Percentiles rank a stretch among this genome's conserved stretches.
phyloP scores from a whole-genome alignment of 2,113 vertebrate genomes.

The Catharus minimus region DNA sequence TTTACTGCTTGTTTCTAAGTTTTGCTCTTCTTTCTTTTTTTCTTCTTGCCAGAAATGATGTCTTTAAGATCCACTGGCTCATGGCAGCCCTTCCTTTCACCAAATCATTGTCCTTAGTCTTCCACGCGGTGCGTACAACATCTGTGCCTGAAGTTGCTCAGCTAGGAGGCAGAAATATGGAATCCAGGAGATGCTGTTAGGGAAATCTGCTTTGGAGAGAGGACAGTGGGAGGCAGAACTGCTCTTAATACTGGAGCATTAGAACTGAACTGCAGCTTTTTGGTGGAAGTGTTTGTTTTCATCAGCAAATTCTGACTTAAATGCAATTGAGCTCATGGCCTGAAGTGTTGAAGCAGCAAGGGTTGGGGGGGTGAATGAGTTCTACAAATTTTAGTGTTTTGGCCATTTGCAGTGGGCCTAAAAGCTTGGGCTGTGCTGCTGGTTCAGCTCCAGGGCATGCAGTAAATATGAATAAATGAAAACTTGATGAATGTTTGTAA shows the following conservation, averaged over 20 bases:
- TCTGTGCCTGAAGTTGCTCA: not conserved
- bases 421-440: not conserved
- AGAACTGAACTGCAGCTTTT: not conserved
- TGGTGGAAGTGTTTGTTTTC: not conserved
- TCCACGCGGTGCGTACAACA: slow-evolving; percentile 78
- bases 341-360: not conserved
- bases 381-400: not conserved
- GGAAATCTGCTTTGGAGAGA: not conserved
- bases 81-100: slow-evolving; percentile 91
- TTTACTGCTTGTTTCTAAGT: not conserved
- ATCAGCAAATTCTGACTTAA: not conserved
- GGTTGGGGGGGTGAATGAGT: not conserved
- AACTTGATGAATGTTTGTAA: not conserved
- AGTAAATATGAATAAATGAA: not conserved
- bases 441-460: not conserved
- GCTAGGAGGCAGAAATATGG: not conserved
- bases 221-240: not conserved
- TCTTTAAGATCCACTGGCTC: slow-evolving; percentile 90
- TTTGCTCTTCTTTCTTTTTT: not conserved
- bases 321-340: not conserved
- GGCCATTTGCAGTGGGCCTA: not conserved
- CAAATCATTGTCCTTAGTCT: slow-evolving; percentile 86
- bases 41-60: slow-evolving; percentile 75
- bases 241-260: not conserved
- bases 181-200: not conserved